Evolutionary conservation across 2,797 vertebrate genomes (phyloP).

Genomic region (Pseudomugil gertrudae): DNA sequence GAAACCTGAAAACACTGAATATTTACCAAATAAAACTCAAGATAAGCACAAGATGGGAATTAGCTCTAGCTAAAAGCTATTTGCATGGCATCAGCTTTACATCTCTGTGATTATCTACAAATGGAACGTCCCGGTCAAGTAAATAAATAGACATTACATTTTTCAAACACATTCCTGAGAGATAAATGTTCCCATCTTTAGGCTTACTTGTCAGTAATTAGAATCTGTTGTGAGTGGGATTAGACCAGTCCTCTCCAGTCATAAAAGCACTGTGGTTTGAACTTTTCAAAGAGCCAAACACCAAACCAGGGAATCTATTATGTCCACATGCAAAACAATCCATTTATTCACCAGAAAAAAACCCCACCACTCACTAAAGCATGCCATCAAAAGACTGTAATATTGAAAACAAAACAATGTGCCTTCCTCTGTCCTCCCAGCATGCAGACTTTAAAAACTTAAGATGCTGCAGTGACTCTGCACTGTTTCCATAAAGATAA

Average conservation of each 20-base stretch:
- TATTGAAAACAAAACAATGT: conserved; percentile 59
- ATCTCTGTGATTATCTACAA: too few species aligned
- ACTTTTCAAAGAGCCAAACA: conserved; percentile 34
- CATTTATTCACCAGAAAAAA: conserved; percentile 42
- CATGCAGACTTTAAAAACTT: conserved; percentile 38
- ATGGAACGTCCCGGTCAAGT: too few species aligned
- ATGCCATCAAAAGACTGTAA: conserved; percentile 61
- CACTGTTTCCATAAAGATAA: conserved; percentile 19
- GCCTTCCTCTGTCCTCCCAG: conserved; percentile 41
- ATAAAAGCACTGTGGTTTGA: conserved; percentile 32
- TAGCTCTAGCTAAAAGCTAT: too few species aligned
- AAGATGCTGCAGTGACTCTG: conserved; percentile 48
- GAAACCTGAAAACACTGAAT: background rate
- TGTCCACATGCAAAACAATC: conserved; percentile 42
- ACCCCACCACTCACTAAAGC: conserved; percentile 50
- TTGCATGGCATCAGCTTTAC: too few species aligned
- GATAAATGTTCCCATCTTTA: conserved; percentile 20
- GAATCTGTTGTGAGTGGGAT: conserved; percentile 28
- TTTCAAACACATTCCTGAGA: conserved; percentile 8
- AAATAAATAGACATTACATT: background rate
- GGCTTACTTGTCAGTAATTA: conserved; percentile 39
- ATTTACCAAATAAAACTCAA: background rate
- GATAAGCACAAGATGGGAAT: background rate
- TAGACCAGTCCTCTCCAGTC: conserved; percentile 25
- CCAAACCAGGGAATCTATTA: conserved; percentile 37